Evolutionary conservation across 2,888 invertebrate genomes (phyloP).

Genomic region (Trichogramma evanescens): DNA sequence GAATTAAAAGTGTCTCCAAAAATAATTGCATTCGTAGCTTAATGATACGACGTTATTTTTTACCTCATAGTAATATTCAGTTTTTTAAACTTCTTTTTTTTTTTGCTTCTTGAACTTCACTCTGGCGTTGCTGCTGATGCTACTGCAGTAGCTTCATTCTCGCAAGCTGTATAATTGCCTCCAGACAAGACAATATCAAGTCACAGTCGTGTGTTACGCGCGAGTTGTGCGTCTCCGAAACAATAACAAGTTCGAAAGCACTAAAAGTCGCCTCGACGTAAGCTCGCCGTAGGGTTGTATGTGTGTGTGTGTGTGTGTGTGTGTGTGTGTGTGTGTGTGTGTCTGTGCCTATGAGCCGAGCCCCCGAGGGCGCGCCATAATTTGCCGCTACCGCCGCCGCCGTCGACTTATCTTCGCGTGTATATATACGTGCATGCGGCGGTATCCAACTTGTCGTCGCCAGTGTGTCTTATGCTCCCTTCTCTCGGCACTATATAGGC

Average conservation of each 20-base stretch:
- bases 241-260: conserved; percentile 13
- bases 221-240: not conserved
- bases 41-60: too few relatives aligned
- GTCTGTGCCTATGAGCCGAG: not conserved
- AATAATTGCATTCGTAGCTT: too few relatives aligned
- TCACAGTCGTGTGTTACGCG: too few relatives aligned
- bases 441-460: conserved; percentile 9
- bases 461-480: not conserved
- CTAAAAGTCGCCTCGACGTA: conserved; percentile 5
- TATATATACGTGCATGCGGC: not conserved
- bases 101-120: too few relatives aligned
- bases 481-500: not conserved
- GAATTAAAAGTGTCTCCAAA: too few relatives aligned
- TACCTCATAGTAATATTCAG: too few relatives aligned
- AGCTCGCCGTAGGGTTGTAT: too few relatives aligned
- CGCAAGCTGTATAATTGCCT: too few relatives aligned
- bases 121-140: too few relatives aligned
- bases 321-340: not conserved
- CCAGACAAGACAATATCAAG: too few relatives aligned
- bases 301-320: not conserved
- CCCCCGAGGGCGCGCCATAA: conserved; percentile 8
- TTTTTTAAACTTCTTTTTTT: too few relatives aligned
- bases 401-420: not conserved
- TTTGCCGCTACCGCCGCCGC: conserved; percentile 8
- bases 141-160: too few relatives aligned